Conservation (phyloP, 2,888 invertebrate species). For the Cerastis rubricosa region DNA sequence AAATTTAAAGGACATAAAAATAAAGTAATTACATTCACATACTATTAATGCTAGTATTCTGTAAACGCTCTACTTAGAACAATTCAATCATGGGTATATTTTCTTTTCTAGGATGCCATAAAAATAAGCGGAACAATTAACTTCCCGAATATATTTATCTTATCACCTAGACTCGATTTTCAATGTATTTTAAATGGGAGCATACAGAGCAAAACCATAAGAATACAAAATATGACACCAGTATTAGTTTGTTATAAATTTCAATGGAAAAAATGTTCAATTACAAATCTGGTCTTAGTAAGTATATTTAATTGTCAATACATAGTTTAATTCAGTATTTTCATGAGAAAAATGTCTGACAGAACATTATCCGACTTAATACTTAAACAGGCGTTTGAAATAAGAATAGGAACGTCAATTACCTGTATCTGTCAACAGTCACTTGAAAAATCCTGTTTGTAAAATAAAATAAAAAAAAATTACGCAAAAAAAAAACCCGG, state of each 20-base stretch:
- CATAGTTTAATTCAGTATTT: constrained; percentile 2
- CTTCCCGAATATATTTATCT: constrained; percentile 92
- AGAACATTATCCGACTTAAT: no score
- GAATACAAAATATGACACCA: constrained; percentile 85
- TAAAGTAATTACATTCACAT: constrained; percentile 74
- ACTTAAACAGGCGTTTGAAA: no score
- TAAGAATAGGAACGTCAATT: no score
- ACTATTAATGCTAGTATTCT: background rate
- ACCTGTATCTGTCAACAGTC: no score
- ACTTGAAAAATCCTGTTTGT: no score
- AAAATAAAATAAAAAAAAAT: no score
- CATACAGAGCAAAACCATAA: constrained; percentile 82
- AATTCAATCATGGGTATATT: constrained; percentile 47
- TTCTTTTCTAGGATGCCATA: constrained; percentile 90
- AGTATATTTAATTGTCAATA: constrained; percentile 49
- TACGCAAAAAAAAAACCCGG: no score
- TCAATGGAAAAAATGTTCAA: constrained; percentile 81
- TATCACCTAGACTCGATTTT: constrained; percentile 91
- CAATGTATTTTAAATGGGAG: constrained; percentile 89
- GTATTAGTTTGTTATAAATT: constrained; percentile 84
- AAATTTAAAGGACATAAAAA: constrained; percentile 87
- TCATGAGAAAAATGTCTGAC: background rate
- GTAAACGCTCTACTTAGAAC: background rate
- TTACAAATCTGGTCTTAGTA: constrained; percentile 71
- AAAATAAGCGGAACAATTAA: constrained; percentile 92